phyloP scores from a whole-genome alignment of 2,113 vertebrate species.

The Aptenodytes forsteri region DNA sequence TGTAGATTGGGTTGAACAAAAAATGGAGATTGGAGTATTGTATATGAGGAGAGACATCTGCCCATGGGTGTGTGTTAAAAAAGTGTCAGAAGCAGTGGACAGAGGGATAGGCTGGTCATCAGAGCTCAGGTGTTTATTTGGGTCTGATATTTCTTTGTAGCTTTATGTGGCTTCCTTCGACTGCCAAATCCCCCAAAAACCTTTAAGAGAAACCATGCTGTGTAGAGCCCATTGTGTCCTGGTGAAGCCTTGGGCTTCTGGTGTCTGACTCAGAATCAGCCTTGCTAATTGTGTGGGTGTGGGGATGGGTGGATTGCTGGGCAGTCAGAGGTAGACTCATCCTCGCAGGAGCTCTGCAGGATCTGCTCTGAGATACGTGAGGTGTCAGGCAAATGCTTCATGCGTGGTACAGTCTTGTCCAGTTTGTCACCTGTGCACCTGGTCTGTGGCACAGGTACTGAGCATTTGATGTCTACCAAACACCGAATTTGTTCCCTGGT shows the following conservation, averaged over 20 bases:
- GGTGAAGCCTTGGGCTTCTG: background rate
- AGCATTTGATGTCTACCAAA: background rate
- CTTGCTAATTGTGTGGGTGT: background rate
- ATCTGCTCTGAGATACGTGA: background rate
- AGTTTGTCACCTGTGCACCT: background rate
- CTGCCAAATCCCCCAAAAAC: background rate
- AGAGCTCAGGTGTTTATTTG: background rate
- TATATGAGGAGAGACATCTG: background rate
- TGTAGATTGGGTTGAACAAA: background rate
- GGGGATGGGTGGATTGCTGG: background rate
- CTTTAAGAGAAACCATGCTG: background rate
- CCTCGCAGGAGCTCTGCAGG: background rate
- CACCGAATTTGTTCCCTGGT: accelerated
- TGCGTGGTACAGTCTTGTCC: accelerated
- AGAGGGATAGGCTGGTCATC: background rate
- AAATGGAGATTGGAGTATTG: background rate
- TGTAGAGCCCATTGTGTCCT: background rate
- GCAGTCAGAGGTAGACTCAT: background rate
- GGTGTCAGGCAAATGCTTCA: background rate
- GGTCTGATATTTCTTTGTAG: background rate
- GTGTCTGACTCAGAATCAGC: background rate
- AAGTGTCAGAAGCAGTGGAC: background rate
- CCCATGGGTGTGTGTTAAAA: background rate
- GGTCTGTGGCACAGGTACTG: accelerated
- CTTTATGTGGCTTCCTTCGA: background rate